Evolutionary conservation across 2,797 vertebrate genomes (phyloP).

Genomic region (Macropus fuliginosus): DNA sequence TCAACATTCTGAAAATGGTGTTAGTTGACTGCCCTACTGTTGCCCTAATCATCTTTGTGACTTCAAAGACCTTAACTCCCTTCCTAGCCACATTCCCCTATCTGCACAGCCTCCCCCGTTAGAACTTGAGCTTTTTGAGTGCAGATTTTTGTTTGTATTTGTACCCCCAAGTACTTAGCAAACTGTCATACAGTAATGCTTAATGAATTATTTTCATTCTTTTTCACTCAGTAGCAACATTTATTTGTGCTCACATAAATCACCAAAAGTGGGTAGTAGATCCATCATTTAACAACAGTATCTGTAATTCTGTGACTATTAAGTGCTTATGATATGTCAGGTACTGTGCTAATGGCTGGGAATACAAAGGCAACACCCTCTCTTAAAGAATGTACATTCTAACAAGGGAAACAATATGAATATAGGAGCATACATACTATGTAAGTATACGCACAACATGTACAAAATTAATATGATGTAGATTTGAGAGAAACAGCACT

Average conservation of each 20-base stretch:
- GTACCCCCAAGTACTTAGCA: not conserved
- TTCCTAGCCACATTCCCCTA: not conserved
- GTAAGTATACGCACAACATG: not conserved
- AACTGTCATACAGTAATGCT: not conserved
- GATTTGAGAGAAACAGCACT: not conserved
- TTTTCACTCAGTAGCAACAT: not conserved
- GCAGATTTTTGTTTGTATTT: not conserved
- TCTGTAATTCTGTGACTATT: not conserved
- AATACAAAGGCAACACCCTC: not conserved
- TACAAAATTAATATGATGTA: not conserved
- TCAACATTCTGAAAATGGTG: not conserved
- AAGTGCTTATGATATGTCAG: too few species aligned
- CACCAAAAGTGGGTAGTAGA: not conserved
- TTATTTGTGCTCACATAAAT: not conserved
- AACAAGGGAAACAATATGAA: not conserved
- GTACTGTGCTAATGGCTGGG: too few species aligned
- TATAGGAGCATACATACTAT: not conserved
- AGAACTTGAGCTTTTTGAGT: not conserved
- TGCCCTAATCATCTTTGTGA: not conserved
- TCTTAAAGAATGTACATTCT: not conserved
- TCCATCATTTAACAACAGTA: too few species aligned
- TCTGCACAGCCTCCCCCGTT: not conserved
- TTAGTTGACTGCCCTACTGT: not conserved
- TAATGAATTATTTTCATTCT: not conserved
- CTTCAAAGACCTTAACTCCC: not conserved